Conservation (phyloP, 2,113 vertebrate species). For the Xiphias gladius region DNA sequence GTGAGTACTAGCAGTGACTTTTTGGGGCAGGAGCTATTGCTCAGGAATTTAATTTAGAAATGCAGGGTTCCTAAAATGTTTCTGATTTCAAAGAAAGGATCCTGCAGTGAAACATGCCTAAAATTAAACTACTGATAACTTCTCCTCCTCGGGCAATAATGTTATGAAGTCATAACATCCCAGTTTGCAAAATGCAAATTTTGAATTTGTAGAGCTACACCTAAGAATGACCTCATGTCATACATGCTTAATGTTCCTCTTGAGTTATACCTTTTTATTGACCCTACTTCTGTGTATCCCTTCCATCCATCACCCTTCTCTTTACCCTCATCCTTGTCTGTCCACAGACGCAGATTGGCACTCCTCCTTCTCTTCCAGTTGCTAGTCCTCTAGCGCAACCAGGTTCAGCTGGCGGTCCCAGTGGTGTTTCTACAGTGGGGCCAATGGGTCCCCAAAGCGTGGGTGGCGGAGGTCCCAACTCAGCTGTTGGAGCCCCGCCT, state of each 20-base stretch:
- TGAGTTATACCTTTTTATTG: not conserved
- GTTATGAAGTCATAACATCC: not conserved
- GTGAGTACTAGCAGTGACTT: no score
- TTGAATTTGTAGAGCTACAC: not conserved
- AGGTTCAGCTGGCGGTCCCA: constrained; percentile 85
- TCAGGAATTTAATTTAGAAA: no score
- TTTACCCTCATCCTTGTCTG: not conserved
- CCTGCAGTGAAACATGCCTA: no score
- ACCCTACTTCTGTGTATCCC: not conserved
- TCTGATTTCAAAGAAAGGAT: no score
- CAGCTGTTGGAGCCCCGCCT: constrained; percentile 60
- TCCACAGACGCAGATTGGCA: constrained; percentile 90
- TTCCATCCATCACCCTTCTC: not conserved
- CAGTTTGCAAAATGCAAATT: not conserved
- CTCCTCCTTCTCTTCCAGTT: constrained; percentile 89
- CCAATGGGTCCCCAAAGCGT: constrained; percentile 79
- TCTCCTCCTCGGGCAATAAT: no score
- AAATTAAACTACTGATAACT: no score
- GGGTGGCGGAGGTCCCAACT: constrained; percentile 65
- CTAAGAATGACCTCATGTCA: not conserved
- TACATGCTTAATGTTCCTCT: not conserved
- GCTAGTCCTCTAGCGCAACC: constrained; percentile 89
- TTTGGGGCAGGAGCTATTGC: no score
- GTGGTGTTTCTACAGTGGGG: constrained; percentile 76
- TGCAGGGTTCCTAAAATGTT: no score